Evolutionary conservation across 2,888 invertebrate species (phyloP).

Genomic region (Petrolisthes manimaculis): DNA sequence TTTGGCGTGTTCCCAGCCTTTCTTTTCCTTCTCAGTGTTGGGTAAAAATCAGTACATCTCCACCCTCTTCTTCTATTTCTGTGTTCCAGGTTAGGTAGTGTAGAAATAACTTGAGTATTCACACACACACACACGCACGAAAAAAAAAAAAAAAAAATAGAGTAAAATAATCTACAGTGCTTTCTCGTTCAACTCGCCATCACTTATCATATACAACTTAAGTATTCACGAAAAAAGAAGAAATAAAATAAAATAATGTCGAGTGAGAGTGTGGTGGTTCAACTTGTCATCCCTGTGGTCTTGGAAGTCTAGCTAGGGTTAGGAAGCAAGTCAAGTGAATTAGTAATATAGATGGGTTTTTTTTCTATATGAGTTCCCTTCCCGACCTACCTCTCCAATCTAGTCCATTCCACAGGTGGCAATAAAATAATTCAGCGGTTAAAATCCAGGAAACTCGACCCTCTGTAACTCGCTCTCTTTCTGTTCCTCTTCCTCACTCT

Average conservation of each 20-base stretch:
- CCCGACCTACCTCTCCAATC: slow-evolving; percentile 8
- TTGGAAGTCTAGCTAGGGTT: neutral
- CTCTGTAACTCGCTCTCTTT: slow-evolving; percentile 13
- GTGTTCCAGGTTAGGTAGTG: too few relatives aligned
- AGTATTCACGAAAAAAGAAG: too few relatives aligned
- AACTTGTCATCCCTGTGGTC: neutral
- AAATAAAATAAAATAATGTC: neutral
- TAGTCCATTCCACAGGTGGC: slow-evolving; percentile 49
- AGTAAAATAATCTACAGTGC: too few relatives aligned
- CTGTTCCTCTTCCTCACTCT: neutral
- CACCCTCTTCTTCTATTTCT: too few relatives aligned
- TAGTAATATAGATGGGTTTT: neutral
- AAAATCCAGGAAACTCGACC: slow-evolving; percentile 42
- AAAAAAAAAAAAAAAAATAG: too few relatives aligned
- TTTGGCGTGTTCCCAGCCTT: too few relatives aligned
- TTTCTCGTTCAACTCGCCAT: too few relatives aligned
- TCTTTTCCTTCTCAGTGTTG: too few relatives aligned
- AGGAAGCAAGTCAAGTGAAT: neutral
- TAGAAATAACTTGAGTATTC: too few relatives aligned
- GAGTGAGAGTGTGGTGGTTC: neutral
- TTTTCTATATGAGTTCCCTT: neutral
- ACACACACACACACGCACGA: too few relatives aligned
- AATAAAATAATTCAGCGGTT: slow-evolving; percentile 45
- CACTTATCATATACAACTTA: too few relatives aligned
- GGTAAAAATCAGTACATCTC: too few relatives aligned